phyloP scores from a whole-genome alignment of 2,888 invertebrate genomes.

The Megamerina dolium region DNA sequence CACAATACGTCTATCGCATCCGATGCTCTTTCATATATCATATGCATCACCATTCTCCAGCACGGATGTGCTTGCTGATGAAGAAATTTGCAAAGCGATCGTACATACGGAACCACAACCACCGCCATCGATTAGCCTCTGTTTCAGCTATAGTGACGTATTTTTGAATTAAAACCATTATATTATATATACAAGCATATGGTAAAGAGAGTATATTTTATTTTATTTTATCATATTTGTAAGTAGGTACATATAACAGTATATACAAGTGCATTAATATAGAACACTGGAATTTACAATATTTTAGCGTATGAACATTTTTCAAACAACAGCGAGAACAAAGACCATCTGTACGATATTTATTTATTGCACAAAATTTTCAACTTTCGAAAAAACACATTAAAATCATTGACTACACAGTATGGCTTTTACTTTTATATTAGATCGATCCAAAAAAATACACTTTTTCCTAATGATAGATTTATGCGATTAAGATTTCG shows the following conservation, averaged over 20 bases:
- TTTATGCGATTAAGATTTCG: no score
- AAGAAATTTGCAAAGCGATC: conserved; percentile 25
- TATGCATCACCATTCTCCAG: conserved; percentile 41
- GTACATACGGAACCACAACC: conserved; percentile 26
- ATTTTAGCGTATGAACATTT: no score
- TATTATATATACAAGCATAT: background rate
- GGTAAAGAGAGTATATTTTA: background rate
- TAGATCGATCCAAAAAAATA: no score
- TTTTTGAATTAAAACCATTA: background rate
- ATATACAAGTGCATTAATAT: background rate
- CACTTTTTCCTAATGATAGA: no score
- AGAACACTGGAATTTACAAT: no score
- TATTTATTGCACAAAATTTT: no score
- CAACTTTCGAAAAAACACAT: no score
- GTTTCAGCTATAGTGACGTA: conserved; percentile 19
- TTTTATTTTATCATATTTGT: background rate
- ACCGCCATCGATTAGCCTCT: conserved; percentile 19
- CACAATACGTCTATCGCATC: conserved; percentile 26
- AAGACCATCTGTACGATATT: no score
- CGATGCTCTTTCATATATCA: conserved; percentile 28
- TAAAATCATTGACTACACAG: no score
- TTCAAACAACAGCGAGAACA: no score
- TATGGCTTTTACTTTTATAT: no score
- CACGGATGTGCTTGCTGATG: conserved; percentile 38
- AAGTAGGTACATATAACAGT: conserved; percentile 2